A percentile compares a stretch with the other conserved stretches of the same genome.
Conservation (phyloP, 1,140 invertebrate species). For the Drosophila kohkoa region DNA sequence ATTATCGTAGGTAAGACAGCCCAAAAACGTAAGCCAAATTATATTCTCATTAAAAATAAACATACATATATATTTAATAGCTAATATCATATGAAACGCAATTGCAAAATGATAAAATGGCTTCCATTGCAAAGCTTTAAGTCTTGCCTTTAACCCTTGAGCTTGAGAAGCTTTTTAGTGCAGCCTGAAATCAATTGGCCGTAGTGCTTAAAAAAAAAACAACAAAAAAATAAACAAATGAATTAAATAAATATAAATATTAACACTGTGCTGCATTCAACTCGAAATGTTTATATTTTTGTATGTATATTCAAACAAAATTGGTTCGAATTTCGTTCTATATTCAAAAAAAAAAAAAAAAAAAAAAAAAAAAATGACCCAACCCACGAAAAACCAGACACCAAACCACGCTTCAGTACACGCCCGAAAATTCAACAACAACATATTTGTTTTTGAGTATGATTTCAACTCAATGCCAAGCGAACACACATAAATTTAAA, state of each 20-base stretch:
- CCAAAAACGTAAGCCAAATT: slow-evolving; percentile 45
- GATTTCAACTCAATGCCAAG: slow-evolving; percentile 63
- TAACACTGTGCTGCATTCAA: slow-evolving; percentile 61
- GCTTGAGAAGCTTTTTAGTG: slow-evolving; percentile 69
- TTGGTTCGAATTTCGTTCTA: slow-evolving; percentile 84
- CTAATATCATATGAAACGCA: slow-evolving; percentile 42
- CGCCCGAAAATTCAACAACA: slow-evolving; percentile 12
- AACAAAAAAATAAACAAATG: slow-evolving; percentile 28
- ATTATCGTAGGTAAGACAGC: slow-evolving; percentile 41
- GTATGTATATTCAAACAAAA: slow-evolving; percentile 58
- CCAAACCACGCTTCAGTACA: slow-evolving; percentile 60
- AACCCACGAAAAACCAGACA: slow-evolving; percentile 33
- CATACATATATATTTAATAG: slow-evolving; percentile 21
- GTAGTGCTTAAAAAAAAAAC: slow-evolving; percentile 67
- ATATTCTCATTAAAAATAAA: slow-evolving; percentile 19
- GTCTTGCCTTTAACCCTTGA: slow-evolving; percentile 65
- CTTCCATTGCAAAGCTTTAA: slow-evolving; percentile 68
- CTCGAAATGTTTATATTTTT: slow-evolving; percentile 68
- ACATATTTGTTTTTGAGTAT: slow-evolving; percentile 30
- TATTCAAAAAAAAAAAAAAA: slow-evolving; percentile 58
- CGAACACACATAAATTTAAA: slow-evolving; percentile 39
- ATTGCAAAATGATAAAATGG: slow-evolving; percentile 52
- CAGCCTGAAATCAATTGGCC: slow-evolving; percentile 63
- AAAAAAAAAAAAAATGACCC: slow-evolving; percentile 31
- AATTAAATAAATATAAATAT: slow-evolving; percentile 41